A percentile compares a stretch with the other conserved stretches of the same genome.
Conservation (phyloP, 2,113 vertebrate genomes). For the Lampris megalopsis region DNA sequence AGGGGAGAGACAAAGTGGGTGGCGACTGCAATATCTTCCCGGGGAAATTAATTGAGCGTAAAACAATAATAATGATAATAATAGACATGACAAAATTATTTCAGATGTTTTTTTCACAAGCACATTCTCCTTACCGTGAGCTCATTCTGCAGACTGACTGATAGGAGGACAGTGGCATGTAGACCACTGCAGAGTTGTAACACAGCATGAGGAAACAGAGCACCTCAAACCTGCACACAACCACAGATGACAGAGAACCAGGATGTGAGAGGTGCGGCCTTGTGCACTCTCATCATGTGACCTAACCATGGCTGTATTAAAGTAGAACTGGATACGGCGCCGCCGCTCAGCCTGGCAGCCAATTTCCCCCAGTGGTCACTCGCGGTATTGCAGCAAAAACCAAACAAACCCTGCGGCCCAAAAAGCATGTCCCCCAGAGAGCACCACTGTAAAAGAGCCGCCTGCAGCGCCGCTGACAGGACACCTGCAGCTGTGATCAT, state of each 20-base stretch:
- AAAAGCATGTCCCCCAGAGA: no score
- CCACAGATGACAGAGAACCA: background rate
- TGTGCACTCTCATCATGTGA: background rate
- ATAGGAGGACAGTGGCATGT: conserved; percentile 96
- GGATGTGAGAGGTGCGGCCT: background rate
- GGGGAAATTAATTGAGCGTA: background rate
- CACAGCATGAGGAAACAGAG: conserved; percentile 98
- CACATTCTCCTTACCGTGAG: conserved; percentile 87
- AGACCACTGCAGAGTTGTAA: conserved; percentile 97
- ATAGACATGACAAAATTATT: background rate
- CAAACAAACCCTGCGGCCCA: no score
- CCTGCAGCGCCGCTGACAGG: no score
- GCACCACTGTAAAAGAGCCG: no score
- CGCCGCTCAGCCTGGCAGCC: no score
- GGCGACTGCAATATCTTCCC: conserved; percentile 11
- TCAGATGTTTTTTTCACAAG: background rate
- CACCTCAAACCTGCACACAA: conserved; percentile 92
- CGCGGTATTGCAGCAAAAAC: no score
- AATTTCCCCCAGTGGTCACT: no score
- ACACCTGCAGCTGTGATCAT: no score
- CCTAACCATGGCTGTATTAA: no score
- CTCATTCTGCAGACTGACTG: conserved; percentile 96
- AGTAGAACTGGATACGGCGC: no score
- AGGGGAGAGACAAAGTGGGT: conserved; percentile 2
- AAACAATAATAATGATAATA: background rate